Percentiles rank a stretch among this genome's conserved stretches.
phyloP scores from a whole-genome alignment of 2,113 vertebrate species.

The Mobula hypostoma region DNA sequence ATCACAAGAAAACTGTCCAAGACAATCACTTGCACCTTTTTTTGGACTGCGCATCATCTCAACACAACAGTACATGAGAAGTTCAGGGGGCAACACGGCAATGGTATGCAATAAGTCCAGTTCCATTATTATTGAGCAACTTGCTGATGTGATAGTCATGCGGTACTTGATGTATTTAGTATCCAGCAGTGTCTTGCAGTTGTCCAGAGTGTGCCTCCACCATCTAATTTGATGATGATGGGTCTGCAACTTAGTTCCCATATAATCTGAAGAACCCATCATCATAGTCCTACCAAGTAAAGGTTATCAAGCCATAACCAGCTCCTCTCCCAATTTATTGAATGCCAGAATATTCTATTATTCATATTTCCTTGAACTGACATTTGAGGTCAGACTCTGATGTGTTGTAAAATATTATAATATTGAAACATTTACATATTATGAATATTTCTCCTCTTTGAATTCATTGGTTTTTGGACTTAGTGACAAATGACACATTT shows the following conservation, averaged over 20 bases:
- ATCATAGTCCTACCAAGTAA: not conserved
- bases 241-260: not conserved
- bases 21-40: too few species aligned
- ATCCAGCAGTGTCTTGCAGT: too few species aligned
- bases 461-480: not conserved
- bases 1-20: too few species aligned
- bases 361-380: not conserved
- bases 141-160: too few species aligned
- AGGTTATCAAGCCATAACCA: not conserved
- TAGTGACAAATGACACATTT: not conserved
- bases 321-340: too few species aligned
- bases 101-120: too few species aligned
- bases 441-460: constrained; percentile 11
- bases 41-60: too few species aligned
- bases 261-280: not conserved
- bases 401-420: not conserved
- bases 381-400: not conserved
- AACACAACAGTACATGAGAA: too few species aligned
- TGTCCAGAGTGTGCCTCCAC: too few species aligned
- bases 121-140: too few species aligned
- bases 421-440: not conserved
- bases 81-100: too few species aligned
- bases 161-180: too few species aligned
- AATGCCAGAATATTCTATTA: not conserved
- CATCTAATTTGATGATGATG: not conserved